phyloP scores from a whole-genome alignment of 1,140 invertebrate species.

The Ips nitidus region DNA sequence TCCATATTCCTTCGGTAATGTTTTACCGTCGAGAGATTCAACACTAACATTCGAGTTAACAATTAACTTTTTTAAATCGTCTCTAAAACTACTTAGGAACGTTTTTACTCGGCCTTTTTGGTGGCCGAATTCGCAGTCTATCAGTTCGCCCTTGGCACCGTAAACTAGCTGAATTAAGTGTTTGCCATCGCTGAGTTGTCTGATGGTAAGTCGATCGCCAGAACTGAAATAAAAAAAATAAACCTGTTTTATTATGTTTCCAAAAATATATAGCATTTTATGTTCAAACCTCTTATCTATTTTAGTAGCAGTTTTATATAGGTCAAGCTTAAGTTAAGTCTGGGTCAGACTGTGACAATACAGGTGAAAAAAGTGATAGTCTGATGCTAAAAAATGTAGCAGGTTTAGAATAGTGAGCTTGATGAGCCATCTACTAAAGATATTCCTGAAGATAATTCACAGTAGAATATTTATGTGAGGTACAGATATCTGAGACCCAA shows the following conservation, averaged over 20 bases:
- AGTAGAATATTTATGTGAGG: no score
- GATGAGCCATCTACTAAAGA: no score
- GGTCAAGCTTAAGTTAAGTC: no score
- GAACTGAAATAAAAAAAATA: slow-evolving; percentile 48
- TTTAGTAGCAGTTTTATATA: no score
- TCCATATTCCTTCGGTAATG: slow-evolving; percentile 51
- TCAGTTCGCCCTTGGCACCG: slow-evolving; percentile 57
- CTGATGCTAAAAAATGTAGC: no score
- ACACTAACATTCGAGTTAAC: slow-evolving; percentile 49
- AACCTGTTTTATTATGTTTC: neutral
- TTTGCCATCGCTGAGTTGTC: slow-evolving; percentile 65
- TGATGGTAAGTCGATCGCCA: slow-evolving; percentile 59
- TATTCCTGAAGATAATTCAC: no score
- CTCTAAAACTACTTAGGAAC: slow-evolving; percentile 59
- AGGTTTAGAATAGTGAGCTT: no score
- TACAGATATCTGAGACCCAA: no score
- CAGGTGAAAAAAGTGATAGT: no score
- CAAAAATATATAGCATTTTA: no score
- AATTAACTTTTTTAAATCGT: slow-evolving; percentile 57
- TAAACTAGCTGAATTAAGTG: slow-evolving; percentile 71
- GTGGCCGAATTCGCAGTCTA: slow-evolving; percentile 67
- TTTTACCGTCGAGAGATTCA: slow-evolving; percentile 44
- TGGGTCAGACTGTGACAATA: no score
- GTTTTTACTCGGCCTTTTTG: slow-evolving; percentile 56
- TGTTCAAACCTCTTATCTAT: no score